These are phyloP conservation scores for Metellina segmentata DNA, from an alignment of 2,888 invertebrate genomes.

Conservation along the genomic window DNA sequence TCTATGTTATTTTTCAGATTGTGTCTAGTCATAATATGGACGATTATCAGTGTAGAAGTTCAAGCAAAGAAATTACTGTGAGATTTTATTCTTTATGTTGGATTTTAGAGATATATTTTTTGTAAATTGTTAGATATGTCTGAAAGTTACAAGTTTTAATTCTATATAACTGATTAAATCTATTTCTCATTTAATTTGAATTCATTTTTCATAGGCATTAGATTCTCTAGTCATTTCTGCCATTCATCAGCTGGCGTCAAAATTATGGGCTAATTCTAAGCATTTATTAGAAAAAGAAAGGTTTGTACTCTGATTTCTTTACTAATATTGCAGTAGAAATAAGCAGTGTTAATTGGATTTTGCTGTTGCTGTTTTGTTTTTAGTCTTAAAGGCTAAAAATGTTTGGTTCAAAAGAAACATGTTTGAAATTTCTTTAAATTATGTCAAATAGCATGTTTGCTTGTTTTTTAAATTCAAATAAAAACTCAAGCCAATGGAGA, in stretches of 20 bases:
- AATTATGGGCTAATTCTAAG: slow-evolving; percentile 82
- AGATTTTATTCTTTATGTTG: not conserved
- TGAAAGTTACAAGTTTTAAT: not conserved
- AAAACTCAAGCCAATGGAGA: too few species aligned
- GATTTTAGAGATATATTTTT: not conserved
- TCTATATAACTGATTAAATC: not conserved
- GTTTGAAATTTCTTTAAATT: too few species aligned
- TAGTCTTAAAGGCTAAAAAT: not conserved
- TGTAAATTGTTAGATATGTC: not conserved
- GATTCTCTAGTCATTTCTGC: slow-evolving; percentile 83
- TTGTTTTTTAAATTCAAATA: too few species aligned
- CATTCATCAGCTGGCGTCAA: slow-evolving; percentile 83
- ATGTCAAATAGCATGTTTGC: too few species aligned
- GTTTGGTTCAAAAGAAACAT: too few species aligned
- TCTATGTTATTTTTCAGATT: slow-evolving; percentile 51
- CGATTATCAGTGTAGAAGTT: slow-evolving; percentile 75
- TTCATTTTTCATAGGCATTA: slow-evolving; percentile 79
- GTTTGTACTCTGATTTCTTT: slow-evolving; percentile 78
- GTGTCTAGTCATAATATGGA: slow-evolving; percentile 76
- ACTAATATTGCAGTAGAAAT: too few species aligned
- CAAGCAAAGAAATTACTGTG: slow-evolving; percentile 74
- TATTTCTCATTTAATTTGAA: not conserved
- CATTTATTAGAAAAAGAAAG: slow-evolving; percentile 82
- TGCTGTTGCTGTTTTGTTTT: not conserved
- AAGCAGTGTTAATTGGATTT: not conserved